phyloP scores from a whole-genome alignment of 2,888 invertebrate genomes.

The Ichneumoninae sp. region DNA sequence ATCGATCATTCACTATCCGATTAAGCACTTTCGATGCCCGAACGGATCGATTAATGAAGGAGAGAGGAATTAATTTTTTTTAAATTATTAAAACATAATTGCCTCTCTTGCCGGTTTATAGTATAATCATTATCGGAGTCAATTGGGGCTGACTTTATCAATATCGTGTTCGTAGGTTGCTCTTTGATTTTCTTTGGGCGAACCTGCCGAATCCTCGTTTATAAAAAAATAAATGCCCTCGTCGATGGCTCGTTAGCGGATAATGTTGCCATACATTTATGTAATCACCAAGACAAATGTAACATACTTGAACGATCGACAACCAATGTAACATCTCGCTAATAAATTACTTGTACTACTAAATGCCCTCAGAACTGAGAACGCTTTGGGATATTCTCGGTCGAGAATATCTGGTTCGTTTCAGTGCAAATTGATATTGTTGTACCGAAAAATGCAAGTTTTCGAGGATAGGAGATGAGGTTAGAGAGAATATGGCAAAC shows the following conservation, averaged over 20 bases:
- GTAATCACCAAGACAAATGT: too few species aligned
- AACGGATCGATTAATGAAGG: slow-evolving; percentile 28
- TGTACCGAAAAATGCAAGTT: background rate
- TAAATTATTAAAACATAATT: background rate
- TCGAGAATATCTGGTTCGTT: background rate
- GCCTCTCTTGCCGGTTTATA: background rate
- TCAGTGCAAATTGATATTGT: background rate
- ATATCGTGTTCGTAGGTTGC: background rate
- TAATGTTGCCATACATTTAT: too few species aligned
- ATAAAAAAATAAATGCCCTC: too few species aligned
- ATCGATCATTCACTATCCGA: slow-evolving; percentile 49
- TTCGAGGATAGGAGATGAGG: background rate
- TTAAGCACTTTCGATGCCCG: slow-evolving; percentile 37
- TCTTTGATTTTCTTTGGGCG: background rate
- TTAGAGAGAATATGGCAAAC: background rate
- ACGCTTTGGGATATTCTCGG: background rate
- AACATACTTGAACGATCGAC: too few species aligned
- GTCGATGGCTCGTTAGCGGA: too few species aligned
- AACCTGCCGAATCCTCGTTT: too few species aligned
- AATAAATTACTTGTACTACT: too few species aligned
- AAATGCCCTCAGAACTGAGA: background rate
- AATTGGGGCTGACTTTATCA: background rate
- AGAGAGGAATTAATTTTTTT: slow-evolving; percentile 1
- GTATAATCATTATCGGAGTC: background rate
- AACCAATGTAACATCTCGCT: too few species aligned